phyloP scores from a whole-genome alignment of 2,888 invertebrate species.

The Elysia crispata region DNA sequence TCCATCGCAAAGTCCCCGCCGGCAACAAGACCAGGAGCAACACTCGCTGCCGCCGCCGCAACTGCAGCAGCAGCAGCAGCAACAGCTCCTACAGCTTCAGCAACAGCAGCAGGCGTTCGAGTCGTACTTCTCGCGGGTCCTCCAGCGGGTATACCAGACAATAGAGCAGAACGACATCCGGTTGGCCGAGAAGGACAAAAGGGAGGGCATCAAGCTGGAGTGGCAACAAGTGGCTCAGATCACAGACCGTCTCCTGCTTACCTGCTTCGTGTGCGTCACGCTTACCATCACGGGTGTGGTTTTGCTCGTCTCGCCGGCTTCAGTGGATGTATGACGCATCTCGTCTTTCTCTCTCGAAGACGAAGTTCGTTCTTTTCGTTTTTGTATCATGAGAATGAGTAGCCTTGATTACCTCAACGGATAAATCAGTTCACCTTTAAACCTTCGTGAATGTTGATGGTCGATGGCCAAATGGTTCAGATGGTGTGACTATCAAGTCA shows the following conservation, averaged over 20 bases:
- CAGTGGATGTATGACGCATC: conserved; percentile 36
- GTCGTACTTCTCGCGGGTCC: conserved; percentile 83
- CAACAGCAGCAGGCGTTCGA: conserved; percentile 74
- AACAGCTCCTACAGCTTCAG: conserved; percentile 12
- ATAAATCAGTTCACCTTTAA: no score
- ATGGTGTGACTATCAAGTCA: no score
- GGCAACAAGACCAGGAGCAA: no score
- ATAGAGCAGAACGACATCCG: conserved; percentile 88
- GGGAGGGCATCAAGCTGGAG: conserved; percentile 88
- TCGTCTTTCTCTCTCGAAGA: conserved; percentile 24
- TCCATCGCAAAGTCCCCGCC: no score
- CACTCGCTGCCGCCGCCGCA: no score
- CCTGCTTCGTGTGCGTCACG: conserved; percentile 79
- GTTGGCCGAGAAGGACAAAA: conserved; percentile 86
- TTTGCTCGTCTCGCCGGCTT: conserved; percentile 45
- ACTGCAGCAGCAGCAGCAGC: no score
- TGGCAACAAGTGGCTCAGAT: conserved; percentile 87
- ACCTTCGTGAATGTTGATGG: no score
- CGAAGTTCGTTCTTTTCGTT: neutral
- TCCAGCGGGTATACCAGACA: conserved; percentile 85
- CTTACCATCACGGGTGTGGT: conserved; percentile 75
- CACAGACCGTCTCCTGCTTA: conserved; percentile 82
- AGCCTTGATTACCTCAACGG: no score
- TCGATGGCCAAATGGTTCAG: no score
- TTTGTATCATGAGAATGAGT: no score